phyloP scores from a whole-genome alignment of 2,797 vertebrate species.

The Lerista edwardsae region DNA sequence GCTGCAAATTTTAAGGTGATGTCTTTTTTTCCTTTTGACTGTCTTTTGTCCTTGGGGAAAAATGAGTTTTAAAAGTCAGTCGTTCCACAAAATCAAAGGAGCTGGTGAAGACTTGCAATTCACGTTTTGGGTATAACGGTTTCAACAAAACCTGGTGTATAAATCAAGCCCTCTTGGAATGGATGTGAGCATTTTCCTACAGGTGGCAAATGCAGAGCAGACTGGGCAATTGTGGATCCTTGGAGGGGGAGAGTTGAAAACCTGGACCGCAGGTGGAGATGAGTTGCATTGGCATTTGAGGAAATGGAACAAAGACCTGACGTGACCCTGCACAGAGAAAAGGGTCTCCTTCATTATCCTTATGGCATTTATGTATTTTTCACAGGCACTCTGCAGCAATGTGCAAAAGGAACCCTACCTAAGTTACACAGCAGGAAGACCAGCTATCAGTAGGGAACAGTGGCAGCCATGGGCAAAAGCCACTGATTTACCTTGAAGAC shows the following conservation, averaged over 20 bases:
- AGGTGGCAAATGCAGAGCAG: not conserved
- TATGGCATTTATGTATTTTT: slow-evolving; percentile 6
- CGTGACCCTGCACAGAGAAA: not conserved
- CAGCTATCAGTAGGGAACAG: not conserved
- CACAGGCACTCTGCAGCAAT: not conserved
- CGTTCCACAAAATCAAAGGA: not conserved
- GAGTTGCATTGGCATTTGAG: not conserved
- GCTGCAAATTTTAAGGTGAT: not conserved
- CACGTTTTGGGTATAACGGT: slow-evolving; percentile 12
- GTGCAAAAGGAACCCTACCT: not conserved
- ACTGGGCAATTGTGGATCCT: not conserved
- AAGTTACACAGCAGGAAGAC: slow-evolving; percentile 2
- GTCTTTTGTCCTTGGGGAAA: not conserved
- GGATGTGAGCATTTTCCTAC: not conserved
- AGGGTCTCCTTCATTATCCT: not conserved
- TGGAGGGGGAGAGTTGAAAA: not conserved
- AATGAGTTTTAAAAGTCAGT: not conserved
- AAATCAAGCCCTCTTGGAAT: slow-evolving; percentile 1
- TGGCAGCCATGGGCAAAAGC: not conserved
- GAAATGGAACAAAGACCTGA: not conserved
- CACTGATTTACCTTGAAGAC: not conserved
- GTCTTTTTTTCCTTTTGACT: not conserved
- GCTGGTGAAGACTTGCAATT: not conserved
- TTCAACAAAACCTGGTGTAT: slow-evolving; percentile 31
- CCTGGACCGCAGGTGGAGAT: not conserved